Base-by-base conservation (phyloP, 2,797 vertebrate genomes). In the Etheostoma perlongum region DNA sequence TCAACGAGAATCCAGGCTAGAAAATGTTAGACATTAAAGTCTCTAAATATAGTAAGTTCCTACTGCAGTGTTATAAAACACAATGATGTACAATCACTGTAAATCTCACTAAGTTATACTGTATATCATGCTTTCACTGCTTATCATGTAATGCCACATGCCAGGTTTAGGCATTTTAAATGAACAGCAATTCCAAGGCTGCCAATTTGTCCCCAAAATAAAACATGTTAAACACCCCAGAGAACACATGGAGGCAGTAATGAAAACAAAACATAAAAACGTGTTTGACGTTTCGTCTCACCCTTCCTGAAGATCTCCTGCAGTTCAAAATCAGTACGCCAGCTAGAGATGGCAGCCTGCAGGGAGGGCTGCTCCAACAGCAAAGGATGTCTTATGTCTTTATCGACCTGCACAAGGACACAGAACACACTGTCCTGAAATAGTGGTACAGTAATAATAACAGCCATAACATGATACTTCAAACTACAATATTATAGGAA, bases 301-400 rank as follows among this genome's bases (percentile, higher is more conserved):
- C 98, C 98, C 96, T 97, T 97, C 80, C 97, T 97, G 89, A 99
- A 96, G 89, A 99, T 99, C 86, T 99, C 98, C 89, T 99, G 98
- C 72, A 99, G 95, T 87, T 99, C 97, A 88, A 97, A 97, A 90
- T 99, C 97, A 67, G 95, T 95, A 49, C 95, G 95, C 95, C 98
- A 96, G 81, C 95, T 92, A 89, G 96, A 97, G 89, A 99, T 93
- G 81, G 97, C 96, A 78, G 96, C 94, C 81, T 96, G 96, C 71
- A 99, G 89, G 1, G 92, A 86, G 47, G 96, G 93, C 67, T 99
- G 96, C 63, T 99, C 98, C 93, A 97, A 93, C 64, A 99, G 94
- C 93, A 97, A 67, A 83, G 93, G 94, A 88, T 95, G 96, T 94
- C 93, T 96, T 81, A 93, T 88, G 85, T 99, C 98, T 89, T 97